Evolutionary conservation across 2,888 invertebrate species (phyloP).

Genomic region (Dione vanillae): DNA sequence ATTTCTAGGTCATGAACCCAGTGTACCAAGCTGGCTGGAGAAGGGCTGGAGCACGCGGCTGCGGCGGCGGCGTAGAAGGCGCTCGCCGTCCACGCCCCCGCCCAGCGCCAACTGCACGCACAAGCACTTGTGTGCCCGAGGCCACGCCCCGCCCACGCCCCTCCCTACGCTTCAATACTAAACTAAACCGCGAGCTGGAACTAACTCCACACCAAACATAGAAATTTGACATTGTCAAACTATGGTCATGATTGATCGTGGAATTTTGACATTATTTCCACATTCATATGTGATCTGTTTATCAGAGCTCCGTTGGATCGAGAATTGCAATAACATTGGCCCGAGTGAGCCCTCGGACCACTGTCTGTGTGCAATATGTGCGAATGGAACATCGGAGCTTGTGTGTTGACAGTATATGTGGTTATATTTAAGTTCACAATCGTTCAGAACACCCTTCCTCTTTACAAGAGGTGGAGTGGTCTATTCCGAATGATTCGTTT

Average conservation of each 20-base stretch:
- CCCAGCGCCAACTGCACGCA: slow-evolving; percentile 84
- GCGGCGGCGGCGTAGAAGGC: slow-evolving; percentile 89
- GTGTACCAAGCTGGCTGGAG: slow-evolving; percentile 91
- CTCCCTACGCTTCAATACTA: not conserved
- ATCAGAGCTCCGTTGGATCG: not conserved
- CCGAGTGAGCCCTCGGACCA: not conserved
- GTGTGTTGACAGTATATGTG: not conserved
- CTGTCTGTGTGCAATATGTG: not conserved
- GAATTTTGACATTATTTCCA: not conserved
- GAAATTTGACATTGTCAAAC: not conserved
- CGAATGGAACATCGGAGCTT: not conserved
- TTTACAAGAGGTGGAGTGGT: not conserved
- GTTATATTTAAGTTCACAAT: not conserved
- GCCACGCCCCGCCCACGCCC: slow-evolving; percentile 18
- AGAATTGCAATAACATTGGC: not conserved
- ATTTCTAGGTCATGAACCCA: slow-evolving; percentile 90
- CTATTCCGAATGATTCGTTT: not conserved
- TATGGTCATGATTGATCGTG: slow-evolving; percentile 1
- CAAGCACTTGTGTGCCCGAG: slow-evolving; percentile 83
- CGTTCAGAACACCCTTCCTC: not conserved
- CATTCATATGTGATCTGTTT: not conserved
- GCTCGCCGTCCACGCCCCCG: slow-evolving; percentile 79
- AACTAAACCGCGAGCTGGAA: not conserved
- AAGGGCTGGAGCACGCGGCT: slow-evolving; percentile 92
- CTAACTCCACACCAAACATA: not conserved